phyloP scores from a whole-genome alignment of 2,797 vertebrate genomes.

The Mycteria americana region DNA sequence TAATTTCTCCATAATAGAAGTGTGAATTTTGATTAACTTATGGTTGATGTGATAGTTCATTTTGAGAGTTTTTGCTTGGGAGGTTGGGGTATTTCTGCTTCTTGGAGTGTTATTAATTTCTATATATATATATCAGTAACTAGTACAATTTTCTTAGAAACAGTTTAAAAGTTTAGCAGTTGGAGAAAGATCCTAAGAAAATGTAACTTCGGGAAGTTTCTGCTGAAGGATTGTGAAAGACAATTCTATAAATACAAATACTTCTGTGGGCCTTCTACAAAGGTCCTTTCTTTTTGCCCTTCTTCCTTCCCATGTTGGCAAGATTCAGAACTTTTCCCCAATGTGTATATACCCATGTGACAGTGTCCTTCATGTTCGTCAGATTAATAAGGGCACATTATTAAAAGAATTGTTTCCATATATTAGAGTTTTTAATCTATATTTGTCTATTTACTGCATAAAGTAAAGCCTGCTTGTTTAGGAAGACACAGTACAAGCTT shows the following conservation, averaged over 20 bases:
- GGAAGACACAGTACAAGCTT: background rate
- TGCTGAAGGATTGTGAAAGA: background rate
- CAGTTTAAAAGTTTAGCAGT: background rate
- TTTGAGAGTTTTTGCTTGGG: background rate
- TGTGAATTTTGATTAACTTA: background rate
- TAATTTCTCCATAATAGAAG: background rate
- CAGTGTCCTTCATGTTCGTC: background rate
- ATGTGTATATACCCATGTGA: rapidly evolving
- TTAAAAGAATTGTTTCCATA: background rate
- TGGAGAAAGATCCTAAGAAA: background rate
- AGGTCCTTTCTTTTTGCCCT: background rate
- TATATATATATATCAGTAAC: background rate
- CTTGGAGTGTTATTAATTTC: background rate
- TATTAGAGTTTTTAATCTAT: background rate
- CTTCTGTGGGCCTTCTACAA: background rate
- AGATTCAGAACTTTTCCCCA: background rate
- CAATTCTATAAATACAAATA: background rate
- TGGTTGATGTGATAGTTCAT: background rate
- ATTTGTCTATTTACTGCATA: background rate
- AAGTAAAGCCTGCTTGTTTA: background rate
- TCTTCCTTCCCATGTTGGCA: background rate
- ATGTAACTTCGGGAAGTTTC: background rate
- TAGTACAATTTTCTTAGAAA: background rate
- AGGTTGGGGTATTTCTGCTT: background rate
- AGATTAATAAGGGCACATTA: background rate